Evolutionary conservation across 2,888 invertebrate species (phyloP).

Genomic region (Rhopalosiphum nymphaeae): DNA sequence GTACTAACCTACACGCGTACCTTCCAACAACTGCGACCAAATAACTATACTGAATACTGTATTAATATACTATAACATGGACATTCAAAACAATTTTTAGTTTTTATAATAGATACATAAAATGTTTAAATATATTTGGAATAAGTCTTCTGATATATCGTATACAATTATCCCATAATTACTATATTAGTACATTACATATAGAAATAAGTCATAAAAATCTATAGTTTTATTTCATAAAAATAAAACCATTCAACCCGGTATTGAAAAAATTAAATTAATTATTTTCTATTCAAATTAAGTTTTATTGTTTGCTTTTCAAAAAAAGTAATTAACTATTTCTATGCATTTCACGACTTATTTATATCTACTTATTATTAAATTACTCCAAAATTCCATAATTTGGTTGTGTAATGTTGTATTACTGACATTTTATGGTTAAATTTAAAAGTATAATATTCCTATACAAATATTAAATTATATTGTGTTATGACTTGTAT

Average conservation of each 20-base stretch:
- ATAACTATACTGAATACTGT: background rate
- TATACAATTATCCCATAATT: background rate
- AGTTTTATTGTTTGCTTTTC: background rate
- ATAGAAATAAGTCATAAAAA: background rate
- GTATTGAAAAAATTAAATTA: background rate
- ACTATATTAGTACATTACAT: background rate
- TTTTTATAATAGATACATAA: background rate
- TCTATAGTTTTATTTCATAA: background rate
- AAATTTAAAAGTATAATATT: background rate
- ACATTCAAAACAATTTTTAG: background rate
- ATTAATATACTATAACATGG: background rate
- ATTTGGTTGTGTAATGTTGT: background rate
- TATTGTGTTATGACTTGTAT: background rate
- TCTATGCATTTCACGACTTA: background rate
- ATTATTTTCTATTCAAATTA: background rate
- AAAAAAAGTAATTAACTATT: background rate
- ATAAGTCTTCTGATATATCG: background rate
- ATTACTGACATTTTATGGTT: background rate
- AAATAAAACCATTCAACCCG: background rate
- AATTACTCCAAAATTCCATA: background rate
- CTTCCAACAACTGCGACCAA: background rate
- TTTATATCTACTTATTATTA: background rate
- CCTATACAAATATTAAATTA: background rate
- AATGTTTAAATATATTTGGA: background rate
- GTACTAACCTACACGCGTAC: background rate